Conservation (phyloP, 1,140 invertebrate species). For the silkworm (Bombyx mori) region ASM3026992v2 NC_085119.1:10050501-10051000, state of each 20-base stretch:
- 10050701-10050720: too few relatives aligned
- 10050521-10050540: conserved; percentile 20
- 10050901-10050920: conserved; percentile 31
- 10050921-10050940: conserved; percentile 23
- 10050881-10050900: conserved; percentile 20
- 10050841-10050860: conserved; percentile 43
- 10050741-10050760: conserved; percentile 38
- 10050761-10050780: conserved; percentile 41
- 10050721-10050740: too few relatives aligned
- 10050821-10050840: conserved; percentile 63
- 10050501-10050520: conserved; percentile 43
- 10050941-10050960: conserved; percentile 3
- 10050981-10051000: background rate
- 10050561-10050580: conserved; percentile 16
- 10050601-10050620: too few relatives aligned
- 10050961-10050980: conserved; percentile 5
- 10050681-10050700: too few relatives aligned
- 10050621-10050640: too few relatives aligned
- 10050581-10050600: too few relatives aligned
- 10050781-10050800: conserved; percentile 51
- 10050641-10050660: too few relatives aligned
- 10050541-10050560: conserved; percentile 21
- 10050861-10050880: conserved; percentile 30
- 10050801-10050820: conserved; percentile 67
- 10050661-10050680: too few relatives aligned